These are phyloP conservation scores for Silurus asotus DNA, from an alignment of 2,113 vertebrate genomes.

Conservation along the genomic window DNA sequence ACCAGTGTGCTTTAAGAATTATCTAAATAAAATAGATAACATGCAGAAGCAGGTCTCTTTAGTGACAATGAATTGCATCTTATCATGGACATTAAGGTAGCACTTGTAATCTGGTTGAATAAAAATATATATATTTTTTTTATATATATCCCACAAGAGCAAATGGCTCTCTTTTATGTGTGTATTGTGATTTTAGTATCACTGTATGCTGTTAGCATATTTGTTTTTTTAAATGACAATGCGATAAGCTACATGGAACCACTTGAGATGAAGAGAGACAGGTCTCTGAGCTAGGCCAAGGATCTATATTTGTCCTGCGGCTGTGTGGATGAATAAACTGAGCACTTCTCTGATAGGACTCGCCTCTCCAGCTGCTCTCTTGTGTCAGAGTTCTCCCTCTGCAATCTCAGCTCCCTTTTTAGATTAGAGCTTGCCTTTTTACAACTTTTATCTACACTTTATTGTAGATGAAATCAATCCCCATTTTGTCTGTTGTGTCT, in stretches of 20 bases:
- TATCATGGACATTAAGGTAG: constrained; percentile 1
- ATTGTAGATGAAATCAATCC: background rate
- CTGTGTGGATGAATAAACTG: constrained; percentile 57
- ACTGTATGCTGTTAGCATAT: constrained; percentile 24
- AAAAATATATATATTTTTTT: background rate
- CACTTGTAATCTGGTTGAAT: background rate
- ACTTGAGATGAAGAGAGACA: constrained; percentile 39
- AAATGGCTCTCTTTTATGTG: constrained; percentile 5
- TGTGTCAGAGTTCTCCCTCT: constrained; percentile 58
- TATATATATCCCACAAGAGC: background rate
- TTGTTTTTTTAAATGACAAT: constrained; percentile 33
- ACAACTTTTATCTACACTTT: background rate
- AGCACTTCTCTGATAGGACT: constrained; percentile 64
- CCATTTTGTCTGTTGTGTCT: background rate
- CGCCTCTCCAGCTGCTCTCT: constrained; percentile 78
- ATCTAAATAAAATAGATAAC: background rate
- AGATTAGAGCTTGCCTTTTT: constrained; percentile 3
- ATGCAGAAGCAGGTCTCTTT: background rate
- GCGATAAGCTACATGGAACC: constrained; percentile 32
- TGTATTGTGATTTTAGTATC: constrained; percentile 7
- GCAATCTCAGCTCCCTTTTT: constrained; percentile 10
- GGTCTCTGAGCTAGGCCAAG: constrained; percentile 42
- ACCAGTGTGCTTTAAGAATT: background rate
- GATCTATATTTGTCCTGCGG: constrained; percentile 57
- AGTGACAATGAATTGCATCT: background rate